phyloP scores from a whole-genome alignment of 2,113 vertebrate genomes.

The Melierax canorus region DNA sequence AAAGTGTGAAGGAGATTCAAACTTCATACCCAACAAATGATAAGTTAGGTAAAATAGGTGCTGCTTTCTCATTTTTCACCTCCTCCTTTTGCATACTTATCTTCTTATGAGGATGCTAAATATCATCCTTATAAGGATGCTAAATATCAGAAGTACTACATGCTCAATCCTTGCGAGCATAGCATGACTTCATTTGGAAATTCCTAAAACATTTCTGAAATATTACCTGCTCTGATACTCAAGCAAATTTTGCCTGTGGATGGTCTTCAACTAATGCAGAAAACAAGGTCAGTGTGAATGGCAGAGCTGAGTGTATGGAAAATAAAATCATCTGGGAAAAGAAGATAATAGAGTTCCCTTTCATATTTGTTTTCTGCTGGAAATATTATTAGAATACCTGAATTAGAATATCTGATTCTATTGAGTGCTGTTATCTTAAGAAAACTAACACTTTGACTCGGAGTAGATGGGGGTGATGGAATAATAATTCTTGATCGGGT shows the following conservation, averaged over 20 bases:
- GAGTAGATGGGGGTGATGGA: not conserved
- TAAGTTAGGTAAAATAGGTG: not conserved
- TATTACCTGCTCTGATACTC: not conserved
- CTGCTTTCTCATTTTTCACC: not conserved
- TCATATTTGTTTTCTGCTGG: fast-evolving
- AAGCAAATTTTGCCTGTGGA: not conserved
- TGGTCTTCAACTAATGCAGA: not conserved
- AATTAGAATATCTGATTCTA: not conserved
- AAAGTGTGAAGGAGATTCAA: not conserved
- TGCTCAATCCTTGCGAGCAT: not conserved
- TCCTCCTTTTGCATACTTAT: not conserved
- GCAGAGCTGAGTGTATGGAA: not conserved
- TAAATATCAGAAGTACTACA: not conserved
- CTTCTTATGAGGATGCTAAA: not conserved
- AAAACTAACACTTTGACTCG: not conserved
- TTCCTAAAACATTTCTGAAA: not conserved
- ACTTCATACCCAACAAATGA: fast-evolving
- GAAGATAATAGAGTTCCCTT: not conserved
- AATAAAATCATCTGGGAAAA: not conserved
- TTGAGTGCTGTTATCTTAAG: not conserved
- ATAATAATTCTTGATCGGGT: not conserved
- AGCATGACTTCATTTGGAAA: not conserved
- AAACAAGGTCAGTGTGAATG: not conserved
- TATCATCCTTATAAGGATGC: not conserved
- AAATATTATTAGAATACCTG: not conserved